phyloP scores from a whole-genome alignment of 2,888 invertebrate genomes.

The Trypoxylon attenuatum region DNA sequence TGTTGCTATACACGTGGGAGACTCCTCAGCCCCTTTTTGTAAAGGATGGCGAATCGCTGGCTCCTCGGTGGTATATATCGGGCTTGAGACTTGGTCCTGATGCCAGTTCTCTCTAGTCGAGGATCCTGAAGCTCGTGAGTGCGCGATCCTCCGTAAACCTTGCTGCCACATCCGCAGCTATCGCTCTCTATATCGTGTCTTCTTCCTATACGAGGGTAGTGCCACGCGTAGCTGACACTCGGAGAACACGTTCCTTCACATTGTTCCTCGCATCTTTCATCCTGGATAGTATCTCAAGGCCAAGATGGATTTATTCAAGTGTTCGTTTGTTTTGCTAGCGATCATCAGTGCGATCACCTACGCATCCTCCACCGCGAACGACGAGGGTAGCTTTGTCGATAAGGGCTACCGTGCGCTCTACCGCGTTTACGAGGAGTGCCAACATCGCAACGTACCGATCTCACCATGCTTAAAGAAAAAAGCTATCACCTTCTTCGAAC shows the following conservation, averaged over 20 bases:
- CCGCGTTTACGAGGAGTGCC: conserved; percentile 87
- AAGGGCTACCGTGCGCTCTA: conserved; percentile 80
- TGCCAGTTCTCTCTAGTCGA: conserved; percentile 65
- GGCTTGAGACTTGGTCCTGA: conserved; percentile 49
- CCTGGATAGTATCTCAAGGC: background rate
- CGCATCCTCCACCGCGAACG: conserved; percentile 50
- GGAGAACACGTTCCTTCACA: too few species aligned
- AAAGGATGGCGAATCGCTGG: conserved; percentile 41
- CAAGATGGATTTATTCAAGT: conserved; percentile 51
- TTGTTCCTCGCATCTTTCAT: conserved; percentile 3
- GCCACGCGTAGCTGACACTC: background rate
- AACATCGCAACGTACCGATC: conserved; percentile 80
- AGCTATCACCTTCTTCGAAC: conserved; percentile 86
- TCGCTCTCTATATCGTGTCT: background rate
- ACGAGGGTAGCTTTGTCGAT: conserved; percentile 75
- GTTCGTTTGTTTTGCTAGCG: conserved; percentile 46
- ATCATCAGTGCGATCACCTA: conserved; percentile 18
- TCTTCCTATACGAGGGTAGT: background rate
- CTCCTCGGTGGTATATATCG: conserved; percentile 63
- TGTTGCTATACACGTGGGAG: conserved; percentile 57
- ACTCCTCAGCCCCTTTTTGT: conserved; percentile 59
- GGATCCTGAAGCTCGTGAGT: conserved; percentile 56
- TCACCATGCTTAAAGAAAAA: conserved; percentile 88
- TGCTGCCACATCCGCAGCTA: background rate
- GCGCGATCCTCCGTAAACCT: conserved; percentile 37